Evolutionary conservation across 53 echinoderm and acorn worm species (phyloP).

Genomic region (Holothuria scabra): DNA sequence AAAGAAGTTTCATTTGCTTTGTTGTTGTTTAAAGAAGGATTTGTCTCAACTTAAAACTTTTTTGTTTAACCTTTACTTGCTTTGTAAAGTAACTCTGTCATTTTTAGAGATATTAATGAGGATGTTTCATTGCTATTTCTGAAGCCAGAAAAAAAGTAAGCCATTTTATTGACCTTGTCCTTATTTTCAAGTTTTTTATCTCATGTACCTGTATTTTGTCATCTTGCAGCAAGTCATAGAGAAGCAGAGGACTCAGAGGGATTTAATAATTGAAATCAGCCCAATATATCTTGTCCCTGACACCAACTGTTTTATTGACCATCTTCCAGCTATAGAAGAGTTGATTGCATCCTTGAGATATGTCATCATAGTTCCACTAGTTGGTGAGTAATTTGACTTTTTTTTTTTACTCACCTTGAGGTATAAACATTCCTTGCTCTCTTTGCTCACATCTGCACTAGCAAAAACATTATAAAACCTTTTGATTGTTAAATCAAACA

Average conservation of each 20-base stretch:
- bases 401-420: too few relatives aligned
- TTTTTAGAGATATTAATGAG: background rate
- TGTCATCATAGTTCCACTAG: slow-evolving; percentile 85
- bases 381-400: slow-evolving; percentile 79
- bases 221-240: slow-evolving; percentile 76
- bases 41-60: too few relatives aligned
- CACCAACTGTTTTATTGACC: slow-evolving; percentile 98
- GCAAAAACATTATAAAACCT: too few relatives aligned
- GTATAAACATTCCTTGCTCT: too few relatives aligned
- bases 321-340: slow-evolving; percentile 64
- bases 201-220: background rate
- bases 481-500: too few relatives aligned
- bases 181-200: background rate
- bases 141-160: too few relatives aligned
- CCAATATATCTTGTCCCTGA: slow-evolving; percentile 87
- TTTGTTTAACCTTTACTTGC: too few relatives aligned
- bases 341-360: slow-evolving; percentile 73
- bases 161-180: background rate
- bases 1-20: too few relatives aligned
- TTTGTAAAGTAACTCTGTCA: background rate
- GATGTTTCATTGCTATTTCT: too few relatives aligned
- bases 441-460: too few relatives aligned
- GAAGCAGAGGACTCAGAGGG: slow-evolving; percentile 76
- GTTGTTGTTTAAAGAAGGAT: too few relatives aligned
- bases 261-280: slow-evolving; percentile 76